Conservation (phyloP, 2,888 invertebrate species). For the Sesia apiformis region DNA sequence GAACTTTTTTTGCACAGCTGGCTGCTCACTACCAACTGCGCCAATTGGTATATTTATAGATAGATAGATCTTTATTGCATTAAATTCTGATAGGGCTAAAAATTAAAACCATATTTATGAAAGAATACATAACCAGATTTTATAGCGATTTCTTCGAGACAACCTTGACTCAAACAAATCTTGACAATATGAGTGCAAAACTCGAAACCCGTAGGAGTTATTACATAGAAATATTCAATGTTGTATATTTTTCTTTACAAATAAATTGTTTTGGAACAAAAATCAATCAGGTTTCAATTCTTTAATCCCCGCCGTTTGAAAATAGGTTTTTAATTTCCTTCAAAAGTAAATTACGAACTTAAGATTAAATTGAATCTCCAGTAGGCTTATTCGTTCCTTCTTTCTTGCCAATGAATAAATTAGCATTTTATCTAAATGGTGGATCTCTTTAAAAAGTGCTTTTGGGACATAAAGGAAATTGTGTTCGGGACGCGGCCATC, state of each 20-base stretch:
- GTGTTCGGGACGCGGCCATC: slow-evolving; percentile 19
- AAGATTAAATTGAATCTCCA: slow-evolving; percentile 55
- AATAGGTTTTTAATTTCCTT: slow-evolving; percentile 45
- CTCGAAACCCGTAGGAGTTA: background rate
- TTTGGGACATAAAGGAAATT: slow-evolving; percentile 40
- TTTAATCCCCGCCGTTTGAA: slow-evolving; percentile 8
- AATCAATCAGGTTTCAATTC: background rate
- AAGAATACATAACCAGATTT: too few species aligned
- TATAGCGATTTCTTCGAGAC: too few species aligned
- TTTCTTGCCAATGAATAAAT: slow-evolving; percentile 67
- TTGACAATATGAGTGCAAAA: background rate
- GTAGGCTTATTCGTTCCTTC: slow-evolving; percentile 47
- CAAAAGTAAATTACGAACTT: slow-evolving; percentile 50
- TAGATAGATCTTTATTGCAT: too few species aligned
- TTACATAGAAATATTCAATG: background rate
- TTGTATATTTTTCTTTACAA: background rate
- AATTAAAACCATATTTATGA: too few species aligned
- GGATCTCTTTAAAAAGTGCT: slow-evolving; percentile 64
- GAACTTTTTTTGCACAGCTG: too few species aligned
- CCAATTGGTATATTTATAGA: too few species aligned
- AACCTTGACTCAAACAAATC: background rate
- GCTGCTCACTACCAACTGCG: too few species aligned
- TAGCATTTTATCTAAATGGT: slow-evolving; percentile 64
- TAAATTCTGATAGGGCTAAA: too few species aligned
- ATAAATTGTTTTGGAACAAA: background rate